A percentile compares a stretch with the other conserved stretches of the same genome.
Conservation (phyloP, 2,888 invertebrate genomes). For the Hemaris fuciformis region DNA sequence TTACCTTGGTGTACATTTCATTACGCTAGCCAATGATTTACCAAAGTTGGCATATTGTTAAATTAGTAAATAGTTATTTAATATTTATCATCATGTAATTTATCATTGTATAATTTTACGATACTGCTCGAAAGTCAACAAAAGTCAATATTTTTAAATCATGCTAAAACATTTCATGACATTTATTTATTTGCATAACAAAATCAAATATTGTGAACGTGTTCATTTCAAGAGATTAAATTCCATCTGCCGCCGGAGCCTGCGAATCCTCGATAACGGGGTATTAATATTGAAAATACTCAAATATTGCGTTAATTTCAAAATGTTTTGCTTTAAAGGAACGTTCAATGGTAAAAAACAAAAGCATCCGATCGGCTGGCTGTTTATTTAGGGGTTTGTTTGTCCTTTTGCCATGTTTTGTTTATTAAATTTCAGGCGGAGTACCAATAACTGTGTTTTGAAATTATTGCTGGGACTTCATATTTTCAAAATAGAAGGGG, state of each 20-base stretch:
- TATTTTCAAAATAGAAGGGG: no score
- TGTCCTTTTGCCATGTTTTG: not conserved
- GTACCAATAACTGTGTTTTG: no score
- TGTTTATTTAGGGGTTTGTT: not conserved
- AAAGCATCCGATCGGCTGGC: not conserved
- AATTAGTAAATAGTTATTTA: no score
- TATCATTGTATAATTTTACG: no score
- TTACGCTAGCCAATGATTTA: no score
- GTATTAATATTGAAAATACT: conserved; percentile 50
- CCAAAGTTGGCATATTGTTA: no score
- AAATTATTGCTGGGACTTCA: no score
- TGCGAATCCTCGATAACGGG: conserved; percentile 56
- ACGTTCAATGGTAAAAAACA: conserved; percentile 16
- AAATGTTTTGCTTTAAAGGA: conserved; percentile 28
- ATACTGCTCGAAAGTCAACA: not conserved
- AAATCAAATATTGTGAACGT: conserved; percentile 37
- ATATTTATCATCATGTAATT: no score
- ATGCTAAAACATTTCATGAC: conserved; percentile 11
- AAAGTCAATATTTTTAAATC: not conserved
- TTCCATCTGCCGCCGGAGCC: conserved; percentile 34
- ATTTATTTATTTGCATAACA: conserved; percentile 36
- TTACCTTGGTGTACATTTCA: no score
- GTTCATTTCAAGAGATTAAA: conserved; percentile 52
- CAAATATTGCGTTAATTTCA: conserved; percentile 44
- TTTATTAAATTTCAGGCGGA: not conserved